Conservation (phyloP, 2,888 invertebrate genomes). For the Drosophila mayaguana region DNA sequence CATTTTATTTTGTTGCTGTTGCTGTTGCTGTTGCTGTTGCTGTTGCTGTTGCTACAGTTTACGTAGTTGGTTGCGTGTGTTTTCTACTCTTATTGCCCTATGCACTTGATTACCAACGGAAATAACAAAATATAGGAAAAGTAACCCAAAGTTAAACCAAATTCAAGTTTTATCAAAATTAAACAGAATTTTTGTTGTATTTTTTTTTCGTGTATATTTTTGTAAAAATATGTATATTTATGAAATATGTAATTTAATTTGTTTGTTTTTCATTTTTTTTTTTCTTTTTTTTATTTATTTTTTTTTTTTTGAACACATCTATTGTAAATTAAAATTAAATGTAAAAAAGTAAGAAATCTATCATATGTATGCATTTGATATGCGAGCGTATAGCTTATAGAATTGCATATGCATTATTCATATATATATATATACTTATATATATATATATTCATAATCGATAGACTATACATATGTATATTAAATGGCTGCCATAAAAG, state of each 20-base stretch:
- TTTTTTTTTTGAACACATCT: slow-evolving; percentile 24
- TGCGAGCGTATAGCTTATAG: slow-evolving; percentile 59
- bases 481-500: slow-evolving; percentile 68
- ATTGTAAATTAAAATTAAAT: slow-evolving; percentile 48
- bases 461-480: slow-evolving; percentile 33
- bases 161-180: slow-evolving; percentile 1
- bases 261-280: neutral
- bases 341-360: slow-evolving; percentile 38
- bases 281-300: neutral
- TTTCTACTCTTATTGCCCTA: slow-evolving; percentile 65
- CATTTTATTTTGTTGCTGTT: neutral
- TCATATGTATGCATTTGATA: slow-evolving; percentile 62
- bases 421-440: slow-evolving; percentile 15
- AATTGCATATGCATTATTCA: slow-evolving; percentile 41
- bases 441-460: slow-evolving; percentile 38
- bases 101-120: slow-evolving; percentile 42
- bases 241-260: slow-evolving; percentile 22
- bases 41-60: slow-evolving; percentile 26
- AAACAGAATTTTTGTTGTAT: slow-evolving; percentile 6
- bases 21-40: neutral
- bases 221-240: slow-evolving; percentile 54
- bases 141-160: neutral
- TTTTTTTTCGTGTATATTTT: slow-evolving; percentile 45
- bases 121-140: neutral
- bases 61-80: slow-evolving; percentile 20